phyloP scores from a whole-genome alignment of 2,113 vertebrate species.

The Tychaedon coryphoeus region DNA sequence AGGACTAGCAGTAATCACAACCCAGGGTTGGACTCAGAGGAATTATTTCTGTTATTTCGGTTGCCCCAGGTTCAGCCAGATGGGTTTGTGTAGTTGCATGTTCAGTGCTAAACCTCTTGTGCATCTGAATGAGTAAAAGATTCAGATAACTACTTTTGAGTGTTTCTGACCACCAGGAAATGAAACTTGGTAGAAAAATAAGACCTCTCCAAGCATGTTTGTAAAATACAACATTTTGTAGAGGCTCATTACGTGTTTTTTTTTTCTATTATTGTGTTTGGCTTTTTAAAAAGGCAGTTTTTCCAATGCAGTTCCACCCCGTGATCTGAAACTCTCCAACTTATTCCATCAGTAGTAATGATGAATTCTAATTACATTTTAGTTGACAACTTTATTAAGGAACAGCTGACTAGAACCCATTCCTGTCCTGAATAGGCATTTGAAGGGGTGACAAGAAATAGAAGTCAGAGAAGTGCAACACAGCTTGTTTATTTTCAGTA shows the following conservation, averaged over 20 bases:
- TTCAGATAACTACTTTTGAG: neutral
- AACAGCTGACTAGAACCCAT: neutral
- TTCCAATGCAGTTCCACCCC: neutral
- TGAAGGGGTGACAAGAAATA: neutral
- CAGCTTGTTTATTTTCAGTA: neutral
- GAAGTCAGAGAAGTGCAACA: neutral
- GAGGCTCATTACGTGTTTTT: neutral
- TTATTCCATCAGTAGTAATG: neutral
- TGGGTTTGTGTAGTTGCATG: neutral
- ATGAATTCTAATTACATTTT: neutral
- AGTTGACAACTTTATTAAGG: neutral
- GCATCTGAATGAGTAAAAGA: neutral
- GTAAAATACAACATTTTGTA: neutral
- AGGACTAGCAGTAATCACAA: neutral
- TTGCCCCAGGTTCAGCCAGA: neutral
- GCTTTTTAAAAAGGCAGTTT: neutral
- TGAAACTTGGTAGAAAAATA: neutral
- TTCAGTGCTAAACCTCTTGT: neutral
- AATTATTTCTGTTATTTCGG: neutral
- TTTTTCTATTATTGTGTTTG: neutral
- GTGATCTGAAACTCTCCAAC: neutral
- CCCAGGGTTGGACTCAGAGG: neutral
- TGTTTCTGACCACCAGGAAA: neutral
- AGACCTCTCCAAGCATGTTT: neutral
- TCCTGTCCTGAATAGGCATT: conserved; percentile 13